Base-by-base conservation (phyloP, 2,113 vertebrate species). In the Lontra canadensis region DNA sequence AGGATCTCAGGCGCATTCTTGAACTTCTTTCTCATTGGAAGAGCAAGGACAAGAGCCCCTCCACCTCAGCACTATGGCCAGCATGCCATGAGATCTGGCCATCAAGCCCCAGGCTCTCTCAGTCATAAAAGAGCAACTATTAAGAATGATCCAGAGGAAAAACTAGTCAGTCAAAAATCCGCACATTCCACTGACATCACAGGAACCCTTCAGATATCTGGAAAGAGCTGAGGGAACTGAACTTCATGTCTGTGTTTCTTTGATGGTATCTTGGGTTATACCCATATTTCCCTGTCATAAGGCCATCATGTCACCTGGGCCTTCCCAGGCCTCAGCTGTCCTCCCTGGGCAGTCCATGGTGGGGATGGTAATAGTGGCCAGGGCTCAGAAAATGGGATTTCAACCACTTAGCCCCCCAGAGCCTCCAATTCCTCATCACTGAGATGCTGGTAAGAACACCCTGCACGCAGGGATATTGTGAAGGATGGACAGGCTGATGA, bases 141-240 rank as follows among this genome's bases (percentile, higher is more conserved):
- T 57, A 80, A 52, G 81, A 91, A 39, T 44, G 39, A 83, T 23
- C 59, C 81, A 47, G n/a, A 83, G 9, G 88, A 57, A 92, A 87
- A 86, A 73, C 31, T 80, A 90, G 47, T 84, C 23, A 79, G 39
- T 83, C 23, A 73, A 93, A 86, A 52, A 63, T 61, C 36, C 49
- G 52, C 57, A 76, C 42, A 29, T 59, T 63, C 29, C 4, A n/a
- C 21, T 81, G 34, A 57, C 21, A 76, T 44, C 11, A 73, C 81
- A 73, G 0, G 13, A 57, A 83, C 8, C 1, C 44, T 65, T 76
- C 12, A 20, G 42, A 11, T 44, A 80, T 47, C 15, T 49, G 14
- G n/a, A 29, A 59, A 44, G 7, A 55, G n/a, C 15, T 15, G 18
- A 63, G 52, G 12, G 2, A 49, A 42, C 20, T 36, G 67, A 84